Evolutionary conservation across 2,113 vertebrate species (phyloP).

Genomic region (Benitochromis conjunctus): DNA sequence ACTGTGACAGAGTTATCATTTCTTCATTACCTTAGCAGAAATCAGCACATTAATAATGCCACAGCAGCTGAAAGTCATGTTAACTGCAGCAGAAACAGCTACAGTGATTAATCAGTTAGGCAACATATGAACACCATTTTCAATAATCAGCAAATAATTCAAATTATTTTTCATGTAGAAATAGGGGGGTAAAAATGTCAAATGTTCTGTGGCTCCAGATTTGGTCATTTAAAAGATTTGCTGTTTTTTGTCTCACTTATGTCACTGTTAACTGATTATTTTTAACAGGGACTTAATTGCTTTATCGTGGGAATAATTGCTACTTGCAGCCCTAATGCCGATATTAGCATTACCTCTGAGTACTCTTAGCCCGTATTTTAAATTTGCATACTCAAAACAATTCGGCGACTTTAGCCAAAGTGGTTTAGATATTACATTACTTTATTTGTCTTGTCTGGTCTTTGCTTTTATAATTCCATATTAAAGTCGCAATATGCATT

Average conservation of each 20-base stretch:
- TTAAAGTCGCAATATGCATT: constrained; percentile 7
- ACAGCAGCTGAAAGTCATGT: background rate
- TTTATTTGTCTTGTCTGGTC: background rate
- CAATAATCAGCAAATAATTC: background rate
- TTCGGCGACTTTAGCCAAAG: background rate
- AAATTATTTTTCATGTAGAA: background rate
- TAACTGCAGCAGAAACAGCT: background rate
- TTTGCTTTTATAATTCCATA: constrained; percentile 3
- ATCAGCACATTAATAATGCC: background rate
- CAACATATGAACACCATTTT: background rate
- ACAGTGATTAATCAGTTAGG: background rate
- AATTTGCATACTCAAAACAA: background rate
- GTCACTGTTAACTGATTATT: background rate
- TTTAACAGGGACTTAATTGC: background rate
- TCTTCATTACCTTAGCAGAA: background rate
- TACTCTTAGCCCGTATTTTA: background rate
- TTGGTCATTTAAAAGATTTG: background rate
- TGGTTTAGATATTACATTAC: background rate
- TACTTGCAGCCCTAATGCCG: background rate
- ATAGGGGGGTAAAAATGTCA: background rate
- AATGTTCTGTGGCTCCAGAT: background rate
- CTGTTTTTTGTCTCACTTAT: background rate
- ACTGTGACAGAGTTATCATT: background rate
- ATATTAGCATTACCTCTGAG: background rate
- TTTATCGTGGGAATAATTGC: background rate